A percentile compares a stretch with the other conserved stretches of the same genome.
Conservation (phyloP, 1,140 invertebrate species). For the Drosophila pandora region DNA sequence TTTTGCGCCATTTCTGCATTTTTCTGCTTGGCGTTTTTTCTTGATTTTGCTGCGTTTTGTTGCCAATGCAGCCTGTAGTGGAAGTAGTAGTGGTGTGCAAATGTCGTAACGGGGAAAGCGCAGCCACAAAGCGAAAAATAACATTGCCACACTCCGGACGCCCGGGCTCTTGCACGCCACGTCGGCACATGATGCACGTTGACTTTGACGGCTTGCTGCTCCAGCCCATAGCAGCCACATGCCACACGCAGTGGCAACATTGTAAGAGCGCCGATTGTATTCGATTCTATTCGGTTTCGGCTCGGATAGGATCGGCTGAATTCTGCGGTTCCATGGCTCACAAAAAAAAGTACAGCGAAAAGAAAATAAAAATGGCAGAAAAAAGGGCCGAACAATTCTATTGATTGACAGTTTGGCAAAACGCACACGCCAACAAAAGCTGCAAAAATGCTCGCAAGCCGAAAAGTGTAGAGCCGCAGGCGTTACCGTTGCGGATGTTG, state of each 20-base stretch:
- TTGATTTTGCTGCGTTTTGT: conserved; percentile 8
- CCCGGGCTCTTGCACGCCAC: background rate
- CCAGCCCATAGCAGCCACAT: conserved; percentile 20
- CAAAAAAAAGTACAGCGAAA: background rate
- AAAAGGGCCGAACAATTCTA: conserved; percentile 72
- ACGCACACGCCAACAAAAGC: conserved; percentile 67
- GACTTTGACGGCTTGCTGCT: conserved; percentile 63
- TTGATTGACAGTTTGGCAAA: conserved; percentile 82
- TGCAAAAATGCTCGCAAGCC: conserved; percentile 15
- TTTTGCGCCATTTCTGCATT: conserved; percentile 29
- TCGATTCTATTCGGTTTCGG: conserved; percentile 26
- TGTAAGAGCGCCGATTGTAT: conserved; percentile 20
- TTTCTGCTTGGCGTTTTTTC: conserved; percentile 9
- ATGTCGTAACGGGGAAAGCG: conserved; percentile 65
- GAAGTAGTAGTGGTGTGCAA: conserved; percentile 37
- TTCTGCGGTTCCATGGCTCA: background rate
- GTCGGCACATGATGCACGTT: conserved; percentile 68
- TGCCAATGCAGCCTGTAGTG: background rate
- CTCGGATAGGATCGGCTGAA: conserved; percentile 14
- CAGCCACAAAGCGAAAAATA: conserved; percentile 75
- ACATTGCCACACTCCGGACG: conserved; percentile 54
- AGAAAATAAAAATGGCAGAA: conserved; percentile 18
- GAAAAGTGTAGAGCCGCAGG: conserved; percentile 68
- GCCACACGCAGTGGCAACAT: conserved; percentile 49
- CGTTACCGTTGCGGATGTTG: conserved; percentile 74